These are phyloP conservation scores for Standfussiana lucernea DNA, from an alignment of 2,888 invertebrate species.

Conservation along the genomic window DNA sequence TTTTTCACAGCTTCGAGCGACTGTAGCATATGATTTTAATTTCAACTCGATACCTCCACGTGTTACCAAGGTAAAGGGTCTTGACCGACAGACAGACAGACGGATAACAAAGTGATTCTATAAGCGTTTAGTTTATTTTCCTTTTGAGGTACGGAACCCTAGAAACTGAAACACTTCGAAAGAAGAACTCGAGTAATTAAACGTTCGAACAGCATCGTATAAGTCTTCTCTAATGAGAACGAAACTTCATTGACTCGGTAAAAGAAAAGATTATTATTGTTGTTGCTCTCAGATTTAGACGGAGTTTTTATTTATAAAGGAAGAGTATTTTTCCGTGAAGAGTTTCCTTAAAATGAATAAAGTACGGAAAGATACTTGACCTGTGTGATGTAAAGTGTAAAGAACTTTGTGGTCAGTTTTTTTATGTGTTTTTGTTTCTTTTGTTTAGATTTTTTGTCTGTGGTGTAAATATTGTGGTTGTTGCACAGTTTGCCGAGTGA, in stretches of 20 bases:
- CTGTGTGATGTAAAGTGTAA: background rate
- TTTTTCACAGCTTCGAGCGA: too few relatives aligned
- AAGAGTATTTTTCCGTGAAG: constrained; percentile 35
- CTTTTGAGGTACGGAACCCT: too few relatives aligned
- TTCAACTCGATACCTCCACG: too few relatives aligned
- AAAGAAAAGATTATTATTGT: constrained; percentile 46
- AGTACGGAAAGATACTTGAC: constrained; percentile 27
- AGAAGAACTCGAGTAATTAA: constrained; percentile 68
- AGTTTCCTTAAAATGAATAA: constrained; percentile 14
- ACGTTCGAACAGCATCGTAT: constrained; percentile 62
- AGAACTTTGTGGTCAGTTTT: background rate
- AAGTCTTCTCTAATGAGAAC: constrained; percentile 55
- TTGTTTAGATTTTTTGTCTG: background rate
- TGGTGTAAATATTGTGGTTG: too few relatives aligned
- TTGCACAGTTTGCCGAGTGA: too few relatives aligned
- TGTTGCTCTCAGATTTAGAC: constrained; percentile 29
- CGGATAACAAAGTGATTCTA: too few relatives aligned
- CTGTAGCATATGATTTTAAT: too few relatives aligned
- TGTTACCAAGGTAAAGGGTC: too few relatives aligned
- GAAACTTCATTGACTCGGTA: constrained; percentile 55
- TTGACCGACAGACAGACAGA: too few relatives aligned
- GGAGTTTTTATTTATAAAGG: constrained; percentile 40
- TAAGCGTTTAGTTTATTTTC: too few relatives aligned
- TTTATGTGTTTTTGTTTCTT: constrained; percentile 1
- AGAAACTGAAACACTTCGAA: constrained; percentile 36